Conservation (phyloP, 1,140 invertebrate species). For the Oscheius sp. region DNA sequence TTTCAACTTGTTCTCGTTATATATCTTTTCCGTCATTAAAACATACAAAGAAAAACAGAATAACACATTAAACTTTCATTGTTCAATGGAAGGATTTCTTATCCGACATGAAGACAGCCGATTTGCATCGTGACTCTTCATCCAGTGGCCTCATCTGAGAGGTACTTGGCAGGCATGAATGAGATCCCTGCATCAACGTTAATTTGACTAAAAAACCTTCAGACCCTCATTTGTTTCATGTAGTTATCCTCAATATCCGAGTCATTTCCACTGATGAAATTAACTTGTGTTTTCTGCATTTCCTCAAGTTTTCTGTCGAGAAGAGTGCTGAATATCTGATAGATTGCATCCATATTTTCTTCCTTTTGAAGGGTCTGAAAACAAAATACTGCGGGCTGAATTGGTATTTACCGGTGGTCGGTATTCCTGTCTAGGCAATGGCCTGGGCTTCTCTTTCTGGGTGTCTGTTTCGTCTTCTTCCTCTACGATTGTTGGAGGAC, state of each 20-base stretch:
- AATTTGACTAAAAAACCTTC: no score
- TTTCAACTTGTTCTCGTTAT: no score
- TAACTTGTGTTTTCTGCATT: slow-evolving; percentile 8
- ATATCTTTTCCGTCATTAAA: no score
- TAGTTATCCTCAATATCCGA: slow-evolving; percentile 25
- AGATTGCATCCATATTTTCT: slow-evolving; percentile 1
- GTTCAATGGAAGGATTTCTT: no score
- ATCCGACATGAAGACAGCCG: no score
- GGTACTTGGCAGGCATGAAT: no score
- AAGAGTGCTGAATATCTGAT: slow-evolving; percentile 12
- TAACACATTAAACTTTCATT: no score
- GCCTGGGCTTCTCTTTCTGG: not conserved
- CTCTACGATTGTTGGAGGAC: not conserved
- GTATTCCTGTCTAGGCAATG: slow-evolving; percentile 1
- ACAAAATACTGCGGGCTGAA: not conserved
- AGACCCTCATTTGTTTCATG: not conserved
- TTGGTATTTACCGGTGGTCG: not conserved
- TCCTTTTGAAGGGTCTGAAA: slow-evolving; percentile 5
- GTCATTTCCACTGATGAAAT: not conserved
- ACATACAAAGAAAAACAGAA: no score
- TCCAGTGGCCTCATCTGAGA: no score
- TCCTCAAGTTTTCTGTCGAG: slow-evolving; percentile 13
- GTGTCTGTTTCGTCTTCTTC: not conserved
- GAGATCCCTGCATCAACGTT: no score
- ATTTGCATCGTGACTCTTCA: no score